Evolutionary conservation across 2,797 vertebrate genomes (phyloP), one percentile per base, ranked within the genome.

Genomic region (Coluber constrictor): DNA sequence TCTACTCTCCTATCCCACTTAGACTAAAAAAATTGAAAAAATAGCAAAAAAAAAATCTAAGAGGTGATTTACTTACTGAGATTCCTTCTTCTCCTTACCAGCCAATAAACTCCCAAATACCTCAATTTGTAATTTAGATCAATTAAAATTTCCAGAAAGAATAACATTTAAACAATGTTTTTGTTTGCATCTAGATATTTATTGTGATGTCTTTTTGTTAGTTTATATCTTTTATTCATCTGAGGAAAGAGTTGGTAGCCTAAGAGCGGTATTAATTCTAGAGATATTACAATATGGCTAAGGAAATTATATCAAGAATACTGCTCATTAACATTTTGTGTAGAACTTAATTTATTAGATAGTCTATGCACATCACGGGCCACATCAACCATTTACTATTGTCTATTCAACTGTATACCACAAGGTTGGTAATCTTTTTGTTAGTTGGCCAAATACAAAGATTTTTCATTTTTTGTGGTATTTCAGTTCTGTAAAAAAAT

Each of bases 171-270:
- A 79, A 90, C 0, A 0, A 91, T 32, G 61, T 95, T 95, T 94
- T 92, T 96, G 9, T 90, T 91, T 91, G 56, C 91, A 0, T 91
- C 47, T 54, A 93, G 92, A 93, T 51, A 29, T 83, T 51, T 92
- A 29, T 87, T 87, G 11, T 87, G 88, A 94, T 83, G 90, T 54
- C 70, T 88, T 94, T 94, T 90, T 92, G 70, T 51, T 93, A 61
- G 37, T 91, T 56, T 0, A 92, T 94, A 94, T 74, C 87, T 94
- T 95, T 94, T 95, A 66, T 94, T 3, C 12, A 0, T 59, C 95
- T 96, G 91, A 63, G 89, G n/a, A 37, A 93, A 93, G 79, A 89
- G 43, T 87, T 56, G 55, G 1, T 70, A 15, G 91, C 92, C 90
- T 87, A 87, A 86, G 23, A 93, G 87, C 93, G 90, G 29, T 94